These are phyloP conservation scores for Eilema sororculum DNA, from an alignment of 2,888 invertebrate genomes.

Conservation along the genomic window DNA sequence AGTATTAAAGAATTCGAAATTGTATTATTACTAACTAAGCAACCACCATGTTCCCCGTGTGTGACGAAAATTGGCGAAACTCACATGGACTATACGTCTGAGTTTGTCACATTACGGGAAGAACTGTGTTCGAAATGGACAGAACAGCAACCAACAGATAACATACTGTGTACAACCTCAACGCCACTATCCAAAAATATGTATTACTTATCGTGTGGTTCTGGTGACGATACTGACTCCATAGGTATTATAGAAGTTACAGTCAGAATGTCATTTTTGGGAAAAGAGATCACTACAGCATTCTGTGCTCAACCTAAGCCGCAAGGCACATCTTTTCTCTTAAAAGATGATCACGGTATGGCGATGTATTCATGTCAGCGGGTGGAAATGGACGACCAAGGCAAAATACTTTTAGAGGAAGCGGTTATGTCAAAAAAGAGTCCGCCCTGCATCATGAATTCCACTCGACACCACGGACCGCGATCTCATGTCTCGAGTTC, in stretches of 20 bases:
- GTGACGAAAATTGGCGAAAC: conserved; percentile 78
- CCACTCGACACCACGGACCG: conserved; percentile 53
- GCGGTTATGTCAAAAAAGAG: conserved; percentile 65
- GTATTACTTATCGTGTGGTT: conserved; percentile 75
- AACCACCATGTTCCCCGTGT: conserved; percentile 78
- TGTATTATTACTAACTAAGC: conserved; percentile 71
- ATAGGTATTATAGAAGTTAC: conserved; percentile 80
- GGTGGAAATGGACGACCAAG: conserved; percentile 82
- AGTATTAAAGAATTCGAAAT: conserved; percentile 73
- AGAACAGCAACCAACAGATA: conserved; percentile 74
- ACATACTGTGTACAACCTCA: conserved; percentile 78
- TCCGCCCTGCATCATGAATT: conserved; percentile 39
- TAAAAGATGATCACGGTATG: conserved; percentile 79
- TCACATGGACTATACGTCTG: conserved; percentile 73
- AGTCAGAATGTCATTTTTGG: conserved; percentile 79
- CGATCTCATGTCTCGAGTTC: conserved; percentile 62
- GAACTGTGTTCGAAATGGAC: conserved; percentile 78
- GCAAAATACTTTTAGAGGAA: conserved; percentile 80
- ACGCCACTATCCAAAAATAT: conserved; percentile 76
- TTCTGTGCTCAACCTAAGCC: conserved; percentile 72
- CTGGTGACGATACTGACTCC: conserved; percentile 66
- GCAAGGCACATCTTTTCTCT: conserved; percentile 66
- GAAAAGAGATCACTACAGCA: conserved; percentile 82
- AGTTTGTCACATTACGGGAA: conserved; percentile 70
- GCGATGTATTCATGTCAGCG: conserved; percentile 81